These are phyloP conservation scores for Stomorhina lunata DNA, from an alignment of 2,888 invertebrate genomes.

Conservation along the genomic window DNA sequence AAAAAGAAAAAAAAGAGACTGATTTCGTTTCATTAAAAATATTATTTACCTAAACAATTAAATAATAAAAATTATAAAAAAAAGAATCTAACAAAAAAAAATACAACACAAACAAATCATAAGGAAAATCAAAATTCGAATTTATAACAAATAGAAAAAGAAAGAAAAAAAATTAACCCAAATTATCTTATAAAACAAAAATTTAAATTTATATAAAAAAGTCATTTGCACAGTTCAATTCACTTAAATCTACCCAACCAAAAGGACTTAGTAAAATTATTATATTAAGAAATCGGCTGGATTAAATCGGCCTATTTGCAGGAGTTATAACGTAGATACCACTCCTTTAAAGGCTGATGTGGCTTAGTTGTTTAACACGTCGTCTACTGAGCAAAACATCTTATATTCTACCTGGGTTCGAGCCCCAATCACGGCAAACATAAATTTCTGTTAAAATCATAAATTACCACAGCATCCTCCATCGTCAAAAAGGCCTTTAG, in stretches of 20 bases:
- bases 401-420: no score
- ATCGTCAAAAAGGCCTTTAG: no score
- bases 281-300: no score
- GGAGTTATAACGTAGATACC: no score
- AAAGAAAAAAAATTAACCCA: slow-evolving; percentile 15
- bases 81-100: slow-evolving; percentile 45
- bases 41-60: slow-evolving; percentile 50
- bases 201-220: slow-evolving; percentile 2
- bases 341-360: no score
- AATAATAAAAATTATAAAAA: slow-evolving; percentile 49
- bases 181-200: slow-evolving; percentile 8
- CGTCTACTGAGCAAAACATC: no score
- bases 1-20: slow-evolving; percentile 74
- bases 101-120: slow-evolving; percentile 58
- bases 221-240: slow-evolving; percentile 30
- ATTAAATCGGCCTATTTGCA: no score
- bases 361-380: no score
- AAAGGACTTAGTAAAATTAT: slow-evolving; percentile 18
- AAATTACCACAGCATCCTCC: no score
- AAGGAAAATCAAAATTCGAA: slow-evolving; percentile 77
- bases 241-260: slow-evolving; percentile 17
- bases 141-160: slow-evolving; percentile 69
- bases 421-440: no score
- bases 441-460: no score
- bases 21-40: slow-evolving; percentile 77